Conservation (phyloP, 1,140 invertebrate genomes). For the Varroa destructor region DNA sequence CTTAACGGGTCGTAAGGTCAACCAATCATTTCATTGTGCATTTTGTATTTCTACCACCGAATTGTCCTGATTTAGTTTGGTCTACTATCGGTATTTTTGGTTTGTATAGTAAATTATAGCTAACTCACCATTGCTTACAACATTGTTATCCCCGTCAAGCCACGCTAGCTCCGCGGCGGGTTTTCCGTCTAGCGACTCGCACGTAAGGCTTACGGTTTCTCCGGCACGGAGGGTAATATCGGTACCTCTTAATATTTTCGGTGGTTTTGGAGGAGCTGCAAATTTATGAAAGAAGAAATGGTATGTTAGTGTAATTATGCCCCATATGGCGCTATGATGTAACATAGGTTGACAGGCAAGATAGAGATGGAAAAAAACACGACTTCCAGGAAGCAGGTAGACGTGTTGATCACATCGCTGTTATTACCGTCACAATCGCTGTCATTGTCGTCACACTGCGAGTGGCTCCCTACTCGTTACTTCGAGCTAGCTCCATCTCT, state of each 20-base stretch:
- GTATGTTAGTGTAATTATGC: no score
- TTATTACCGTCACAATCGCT: no score
- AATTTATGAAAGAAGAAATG: conserved; percentile 27
- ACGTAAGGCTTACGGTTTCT: conserved; percentile 71
- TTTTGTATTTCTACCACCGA: no score
- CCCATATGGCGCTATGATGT: neutral
- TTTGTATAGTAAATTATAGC: no score
- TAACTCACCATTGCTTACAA: conserved; percentile 45
- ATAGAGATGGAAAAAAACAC: conserved; percentile 10
- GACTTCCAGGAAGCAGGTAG: no score
- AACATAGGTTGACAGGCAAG: conserved; percentile 1
- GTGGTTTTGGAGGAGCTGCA: conserved; percentile 66
- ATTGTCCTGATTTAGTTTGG: no score
- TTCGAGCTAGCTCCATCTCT: conserved; percentile 11
- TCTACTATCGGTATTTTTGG: no score
- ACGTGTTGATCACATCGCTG: no score
- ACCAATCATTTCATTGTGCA: no score
- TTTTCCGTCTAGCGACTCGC: conserved; percentile 72
- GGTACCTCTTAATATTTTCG: conserved; percentile 66
- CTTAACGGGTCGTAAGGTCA: no score
- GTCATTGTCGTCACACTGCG: no score
- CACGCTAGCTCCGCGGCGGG: conserved; percentile 84
- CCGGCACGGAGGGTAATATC: conserved; percentile 70
- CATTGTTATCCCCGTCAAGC: conserved; percentile 67
- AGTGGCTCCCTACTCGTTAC: no score